These are phyloP conservation scores for Circaetus gallicus DNA, from an alignment of 2,113 vertebrate genomes.

Conservation along the genomic window DNA sequence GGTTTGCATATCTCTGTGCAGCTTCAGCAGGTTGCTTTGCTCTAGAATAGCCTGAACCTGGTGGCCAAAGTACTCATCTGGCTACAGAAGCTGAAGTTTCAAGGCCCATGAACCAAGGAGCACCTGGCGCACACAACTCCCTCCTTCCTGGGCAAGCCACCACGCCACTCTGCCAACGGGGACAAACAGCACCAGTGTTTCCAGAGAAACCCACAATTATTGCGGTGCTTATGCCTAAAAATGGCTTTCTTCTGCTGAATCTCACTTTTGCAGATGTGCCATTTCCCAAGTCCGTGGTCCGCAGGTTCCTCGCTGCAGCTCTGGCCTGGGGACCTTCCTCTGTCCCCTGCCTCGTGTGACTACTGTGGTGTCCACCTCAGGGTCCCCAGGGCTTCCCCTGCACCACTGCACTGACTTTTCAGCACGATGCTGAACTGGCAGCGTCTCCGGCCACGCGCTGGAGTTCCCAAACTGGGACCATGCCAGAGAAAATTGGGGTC, in stretches of 20 bases:
- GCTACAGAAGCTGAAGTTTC: neutral
- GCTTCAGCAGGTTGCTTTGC: neutral
- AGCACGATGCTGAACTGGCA: neutral
- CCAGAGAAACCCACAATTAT: neutral
- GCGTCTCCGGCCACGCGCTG: rapidly evolving
- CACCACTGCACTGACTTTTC: neutral
- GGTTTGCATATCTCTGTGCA: neutral
- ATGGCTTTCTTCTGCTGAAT: neutral
- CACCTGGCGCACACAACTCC: neutral
- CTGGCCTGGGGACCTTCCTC: neutral
- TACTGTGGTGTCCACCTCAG: neutral
- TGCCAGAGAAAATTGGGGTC: neutral
- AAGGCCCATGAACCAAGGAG: neutral
- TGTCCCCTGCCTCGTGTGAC: neutral
- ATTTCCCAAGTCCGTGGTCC: neutral
- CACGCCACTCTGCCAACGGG: neutral
- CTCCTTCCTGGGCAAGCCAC: neutral
- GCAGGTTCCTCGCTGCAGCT: neutral
- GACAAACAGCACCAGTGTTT: neutral
- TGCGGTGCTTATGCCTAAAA: neutral
- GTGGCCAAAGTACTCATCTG: neutral
- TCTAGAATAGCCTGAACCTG: neutral
- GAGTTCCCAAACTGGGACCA: neutral
- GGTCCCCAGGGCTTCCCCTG: neutral
- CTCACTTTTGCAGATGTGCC: neutral